Evolutionary conservation across 1,140 invertebrate species (phyloP).

Genomic region (Drosophila kohkoa): DNA sequence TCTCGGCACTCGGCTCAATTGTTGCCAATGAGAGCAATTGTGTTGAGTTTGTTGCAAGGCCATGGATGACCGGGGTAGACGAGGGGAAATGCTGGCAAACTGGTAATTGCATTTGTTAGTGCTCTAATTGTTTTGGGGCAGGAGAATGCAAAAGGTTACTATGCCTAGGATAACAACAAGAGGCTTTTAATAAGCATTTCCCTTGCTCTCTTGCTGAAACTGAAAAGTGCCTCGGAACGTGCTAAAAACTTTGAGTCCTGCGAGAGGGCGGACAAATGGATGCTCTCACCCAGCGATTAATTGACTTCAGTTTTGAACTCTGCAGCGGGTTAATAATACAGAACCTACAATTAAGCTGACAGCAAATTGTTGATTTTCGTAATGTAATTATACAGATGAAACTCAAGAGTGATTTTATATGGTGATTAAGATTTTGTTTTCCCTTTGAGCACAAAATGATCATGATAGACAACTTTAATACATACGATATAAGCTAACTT

Average conservation of each 20-base stretch:
- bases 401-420: neutral
- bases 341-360: conserved; percentile 42
- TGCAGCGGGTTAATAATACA: conserved; percentile 1
- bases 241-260: conserved; percentile 24
- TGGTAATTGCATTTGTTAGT: conserved; percentile 82
- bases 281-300: conserved; percentile 23
- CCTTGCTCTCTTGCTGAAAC: conserved; percentile 19
- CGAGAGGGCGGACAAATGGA: conserved; percentile 21
- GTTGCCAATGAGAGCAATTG: conserved; percentile 82
- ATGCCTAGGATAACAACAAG: conserved; percentile 74
- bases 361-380: conserved; percentile 5
- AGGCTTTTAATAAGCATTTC: conserved; percentile 74
- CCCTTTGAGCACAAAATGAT: no score
- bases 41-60: conserved; percentile 40
- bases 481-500: no score
- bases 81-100: conserved; percentile 26
- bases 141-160: conserved; percentile 66
- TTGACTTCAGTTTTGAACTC: conserved; percentile 6
- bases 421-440: neutral
- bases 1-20: conserved; percentile 60
- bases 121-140: conserved; percentile 75
- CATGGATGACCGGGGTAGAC: conserved; percentile 22
- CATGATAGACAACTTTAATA: no score
- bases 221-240: conserved; percentile 51
- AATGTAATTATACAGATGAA: conserved; percentile 18